Evolutionary conservation across 1,140 invertebrate species (phyloP).

Genomic region (Carposina sasakii): DNA sequence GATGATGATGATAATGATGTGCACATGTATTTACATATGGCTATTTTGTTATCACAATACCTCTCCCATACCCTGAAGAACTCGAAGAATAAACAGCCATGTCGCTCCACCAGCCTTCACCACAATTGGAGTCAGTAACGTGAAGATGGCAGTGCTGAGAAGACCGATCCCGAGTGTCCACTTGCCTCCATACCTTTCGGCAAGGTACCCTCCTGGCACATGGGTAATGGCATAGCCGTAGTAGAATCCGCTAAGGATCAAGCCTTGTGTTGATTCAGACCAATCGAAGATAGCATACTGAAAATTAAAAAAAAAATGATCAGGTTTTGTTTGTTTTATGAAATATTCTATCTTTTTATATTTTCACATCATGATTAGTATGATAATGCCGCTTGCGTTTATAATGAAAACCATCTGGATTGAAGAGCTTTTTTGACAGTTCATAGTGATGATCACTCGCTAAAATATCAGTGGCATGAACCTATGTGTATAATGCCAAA

Average conservation of each 20-base stretch:
- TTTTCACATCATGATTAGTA: too few relatives aligned
- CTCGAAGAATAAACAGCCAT: slow-evolving; percentile 76
- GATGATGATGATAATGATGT: too few relatives aligned
- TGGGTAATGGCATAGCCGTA: slow-evolving; percentile 77
- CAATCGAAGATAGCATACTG: slow-evolving; percentile 73
- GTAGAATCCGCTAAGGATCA: slow-evolving; percentile 75
- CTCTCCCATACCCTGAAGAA: slow-evolving; percentile 80
- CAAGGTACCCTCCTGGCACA: slow-evolving; percentile 75
- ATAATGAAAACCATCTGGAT: too few relatives aligned
- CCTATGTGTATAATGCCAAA: too few relatives aligned
- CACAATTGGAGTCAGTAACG: slow-evolving; percentile 70
- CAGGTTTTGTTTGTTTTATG: too few relatives aligned
- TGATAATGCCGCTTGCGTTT: too few relatives aligned
- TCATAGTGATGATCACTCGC: too few relatives aligned
- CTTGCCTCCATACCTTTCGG: slow-evolving; percentile 76
- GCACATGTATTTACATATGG: too few relatives aligned
- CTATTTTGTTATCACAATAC: too few relatives aligned
- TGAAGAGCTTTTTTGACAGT: too few relatives aligned
- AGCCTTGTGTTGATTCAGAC: slow-evolving; percentile 75
- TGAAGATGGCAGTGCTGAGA: slow-evolving; percentile 75
- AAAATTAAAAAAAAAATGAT: slow-evolving; percentile 27
- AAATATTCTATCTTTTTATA: too few relatives aligned
- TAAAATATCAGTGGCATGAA: too few relatives aligned
- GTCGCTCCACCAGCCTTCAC: slow-evolving; percentile 69
- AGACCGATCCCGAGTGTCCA: slow-evolving; percentile 76